Conservation (phyloP, 2,888 invertebrate genomes). For the Tenthredo distinguenda region DNA sequence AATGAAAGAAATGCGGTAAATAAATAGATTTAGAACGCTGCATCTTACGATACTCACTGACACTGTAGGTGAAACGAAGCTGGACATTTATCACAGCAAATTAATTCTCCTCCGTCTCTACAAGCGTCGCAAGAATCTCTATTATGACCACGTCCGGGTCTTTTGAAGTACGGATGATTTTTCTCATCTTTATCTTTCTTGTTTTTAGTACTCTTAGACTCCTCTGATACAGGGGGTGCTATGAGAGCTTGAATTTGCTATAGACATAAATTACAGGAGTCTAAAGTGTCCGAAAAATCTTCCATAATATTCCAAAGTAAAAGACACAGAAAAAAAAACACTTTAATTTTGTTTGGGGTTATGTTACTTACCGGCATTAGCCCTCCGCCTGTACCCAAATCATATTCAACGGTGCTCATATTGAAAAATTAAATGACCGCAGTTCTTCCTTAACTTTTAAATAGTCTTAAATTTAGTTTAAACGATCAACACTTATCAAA, state of each 20-base stretch:
- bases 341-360: conserved; percentile 56
- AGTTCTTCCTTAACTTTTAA: not conserved
- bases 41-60: conserved; percentile 85
- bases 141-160: conserved; percentile 94
- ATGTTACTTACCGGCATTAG: conserved; percentile 89
- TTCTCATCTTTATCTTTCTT: conserved; percentile 80
- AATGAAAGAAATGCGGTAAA: not conserved
- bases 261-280: conserved; percentile 67
- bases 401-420: conserved; percentile 86
- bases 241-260: conserved; percentile 94
- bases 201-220: conserved; percentile 81
- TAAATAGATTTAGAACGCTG: not conserved
- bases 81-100: conserved; percentile 97
- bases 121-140: conserved; percentile 97
- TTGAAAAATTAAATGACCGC: conserved; percentile 57
- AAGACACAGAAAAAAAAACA: conserved; percentile 62
- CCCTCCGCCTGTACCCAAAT: conserved; percentile 89
- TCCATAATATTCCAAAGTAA: conserved; percentile 62
- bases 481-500: not conserved
- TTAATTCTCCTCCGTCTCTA: conserved; percentile 95
- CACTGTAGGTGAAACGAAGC: conserved; percentile 97
- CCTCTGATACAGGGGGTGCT: conserved; percentile 91
- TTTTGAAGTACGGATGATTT: conserved; percentile 90
- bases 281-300: conserved; percentile 59
- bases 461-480: not conserved